Percentiles rank a stretch among this genome's conserved stretches.
These are phyloP conservation scores for Amphiduros pacificus DNA, from an alignment of 2,888 invertebrate species.

Conservation along the genomic window DNA sequence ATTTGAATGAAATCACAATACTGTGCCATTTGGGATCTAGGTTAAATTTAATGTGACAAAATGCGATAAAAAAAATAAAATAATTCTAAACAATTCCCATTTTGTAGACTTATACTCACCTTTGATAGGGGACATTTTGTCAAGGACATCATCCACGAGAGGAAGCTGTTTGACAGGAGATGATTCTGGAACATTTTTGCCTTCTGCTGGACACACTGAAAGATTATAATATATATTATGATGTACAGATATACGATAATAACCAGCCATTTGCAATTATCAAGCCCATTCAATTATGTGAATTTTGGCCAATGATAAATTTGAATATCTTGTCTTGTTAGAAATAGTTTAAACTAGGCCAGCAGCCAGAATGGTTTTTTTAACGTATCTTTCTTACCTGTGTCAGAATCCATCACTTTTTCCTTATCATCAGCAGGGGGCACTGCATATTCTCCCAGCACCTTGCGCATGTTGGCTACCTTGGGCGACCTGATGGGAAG, in stretches of 20 bases:
- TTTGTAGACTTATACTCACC: conserved; percentile 15
- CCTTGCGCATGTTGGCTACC: conserved; percentile 40
- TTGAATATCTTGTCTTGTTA: no score
- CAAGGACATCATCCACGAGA: conserved; percentile 19
- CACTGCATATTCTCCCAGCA: conserved; percentile 28
- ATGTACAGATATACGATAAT: no score
- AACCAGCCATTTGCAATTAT: no score
- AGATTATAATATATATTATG: background rate
- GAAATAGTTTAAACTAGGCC: no score
- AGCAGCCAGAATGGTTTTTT: no score
- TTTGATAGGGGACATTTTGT: conserved; percentile 18
- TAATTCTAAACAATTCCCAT: no score
- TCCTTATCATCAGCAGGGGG: background rate
- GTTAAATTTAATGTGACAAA: no score
- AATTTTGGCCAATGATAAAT: no score
- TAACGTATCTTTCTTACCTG: no score
- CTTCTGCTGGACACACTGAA: background rate
- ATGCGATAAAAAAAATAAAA: background rate
- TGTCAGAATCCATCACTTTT: no score
- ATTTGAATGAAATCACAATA: background rate
- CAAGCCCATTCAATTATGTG: no score
- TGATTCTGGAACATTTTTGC: background rate
- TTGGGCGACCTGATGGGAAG: conserved; percentile 52
- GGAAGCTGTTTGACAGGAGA: conserved; percentile 5
- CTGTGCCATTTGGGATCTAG: no score